Evolutionary conservation across 2,113 vertebrate species (phyloP).

Genomic region (Romanogobio albipinnatus): DNA sequence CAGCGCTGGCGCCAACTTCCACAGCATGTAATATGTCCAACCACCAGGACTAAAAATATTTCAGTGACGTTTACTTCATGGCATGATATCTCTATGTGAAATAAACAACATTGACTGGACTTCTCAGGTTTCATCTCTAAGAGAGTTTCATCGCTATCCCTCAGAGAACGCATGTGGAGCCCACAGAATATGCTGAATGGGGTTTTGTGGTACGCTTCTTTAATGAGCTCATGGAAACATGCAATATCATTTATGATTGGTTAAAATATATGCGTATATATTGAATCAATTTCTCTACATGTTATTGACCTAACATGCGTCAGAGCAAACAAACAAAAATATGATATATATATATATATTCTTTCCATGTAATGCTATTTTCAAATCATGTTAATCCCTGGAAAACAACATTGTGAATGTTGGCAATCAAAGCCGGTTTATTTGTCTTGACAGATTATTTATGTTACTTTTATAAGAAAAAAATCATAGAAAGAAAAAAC

Average conservation of each 20-base stretch:
- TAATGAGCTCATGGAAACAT: conserved; percentile 23
- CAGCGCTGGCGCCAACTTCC: conserved; percentile 32
- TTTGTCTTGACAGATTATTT: background rate
- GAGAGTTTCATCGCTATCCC: background rate
- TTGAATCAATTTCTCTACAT: conserved; percentile 8
- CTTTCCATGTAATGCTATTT: conserved; percentile 3
- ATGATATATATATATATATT: background rate
- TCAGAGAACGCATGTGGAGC: conserved; percentile 17
- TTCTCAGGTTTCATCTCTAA: conserved; percentile 45
- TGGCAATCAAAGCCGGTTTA: conserved; percentile 1
- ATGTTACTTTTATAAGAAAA: background rate
- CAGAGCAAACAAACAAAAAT: background rate
- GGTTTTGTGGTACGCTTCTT: background rate
- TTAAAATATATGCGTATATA: background rate
- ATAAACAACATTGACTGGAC: conserved; percentile 58
- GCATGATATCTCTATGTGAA: conserved; percentile 51
- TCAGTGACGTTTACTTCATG: conserved; percentile 47
- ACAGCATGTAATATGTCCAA: conserved; percentile 49
- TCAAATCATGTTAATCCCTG: conserved; percentile 24
- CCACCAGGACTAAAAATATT: conserved; percentile 61
- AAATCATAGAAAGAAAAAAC: background rate
- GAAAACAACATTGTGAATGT: conserved; percentile 1
- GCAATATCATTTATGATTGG: conserved; percentile 1
- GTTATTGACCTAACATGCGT: background rate
- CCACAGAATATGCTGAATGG: background rate